Base-by-base conservation (phyloP, 2,113 vertebrate species). In the Entosphenus tridentatus region DNA sequence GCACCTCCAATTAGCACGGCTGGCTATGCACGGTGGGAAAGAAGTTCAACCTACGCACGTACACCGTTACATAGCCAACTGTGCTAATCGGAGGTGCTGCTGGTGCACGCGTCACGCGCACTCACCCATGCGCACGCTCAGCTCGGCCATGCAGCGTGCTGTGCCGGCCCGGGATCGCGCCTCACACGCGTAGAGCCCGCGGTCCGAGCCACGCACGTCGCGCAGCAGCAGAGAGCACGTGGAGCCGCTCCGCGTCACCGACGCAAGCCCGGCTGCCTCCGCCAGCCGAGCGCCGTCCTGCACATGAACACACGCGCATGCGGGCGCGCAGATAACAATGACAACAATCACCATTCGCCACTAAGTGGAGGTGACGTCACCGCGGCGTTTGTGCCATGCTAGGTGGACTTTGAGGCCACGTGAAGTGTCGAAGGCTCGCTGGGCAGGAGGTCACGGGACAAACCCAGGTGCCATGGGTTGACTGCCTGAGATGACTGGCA, bases 71-170 rank as follows among this genome's bases (percentile, higher is more conserved):
- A 39, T 7, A 39, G 39, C 39, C 39, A 39, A 39, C 39, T 1
- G 9, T 11, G 17, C 13, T 68, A 57, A 70, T 69, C 17, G n/a
- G 55, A 39, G 8, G 13, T 11, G 5, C 9, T 9, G 18, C 3
- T 8, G 7, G 56, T 12, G 12, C 13, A 10, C 2, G 56, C 1
- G 2, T 18, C 59, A 6, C n/a, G 14, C 17, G 8, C 9, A 10
- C 75, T 3, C 81, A 96, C 93, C 83, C 81, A 83, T 75, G 57
- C 70, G 80, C 68, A 96, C 79, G 2, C 87, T 83, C 75, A 98
- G 78, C 76, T 98, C 92, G 0, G 93, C 93, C 76, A 96, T 98
- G 80, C 93, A 98, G 73, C 89, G 90, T 17, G 96, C 84, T 12
- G 88, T 86, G 2, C 93, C 92, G 0, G 88, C 87, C 77, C 88